Evolutionary conservation across 2,888 invertebrate species (phyloP).

Genomic region (Chymomyza caudatula): DNA sequence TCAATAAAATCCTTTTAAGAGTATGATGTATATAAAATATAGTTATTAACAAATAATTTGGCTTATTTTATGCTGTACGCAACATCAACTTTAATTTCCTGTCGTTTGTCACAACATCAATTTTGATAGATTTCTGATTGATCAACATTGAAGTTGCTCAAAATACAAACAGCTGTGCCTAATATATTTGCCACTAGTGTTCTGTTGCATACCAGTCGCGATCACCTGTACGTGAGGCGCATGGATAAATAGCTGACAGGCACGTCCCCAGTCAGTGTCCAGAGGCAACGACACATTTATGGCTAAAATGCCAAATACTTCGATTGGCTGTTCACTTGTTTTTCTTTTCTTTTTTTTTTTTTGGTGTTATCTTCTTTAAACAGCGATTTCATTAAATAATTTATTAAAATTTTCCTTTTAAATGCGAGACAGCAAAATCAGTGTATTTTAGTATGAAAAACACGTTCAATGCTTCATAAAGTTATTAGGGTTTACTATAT

Average conservation of each 20-base stretch:
- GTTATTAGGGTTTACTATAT: slow-evolving; percentile 58
- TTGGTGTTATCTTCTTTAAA: slow-evolving; percentile 3
- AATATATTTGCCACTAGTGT: slow-evolving; percentile 26
- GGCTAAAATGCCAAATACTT: slow-evolving; percentile 19
- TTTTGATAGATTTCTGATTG: slow-evolving; percentile 29
- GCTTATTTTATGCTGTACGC: not conserved
- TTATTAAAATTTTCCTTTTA: slow-evolving; percentile 59
- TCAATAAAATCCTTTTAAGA: no score
- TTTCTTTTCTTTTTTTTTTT: slow-evolving; percentile 11
- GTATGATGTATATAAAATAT: no score
- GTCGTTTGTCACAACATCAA: not conserved
- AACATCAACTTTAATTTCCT: not conserved
- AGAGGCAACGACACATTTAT: slow-evolving; percentile 10
- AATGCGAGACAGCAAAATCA: slow-evolving; percentile 24
- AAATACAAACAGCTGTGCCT: not conserved
- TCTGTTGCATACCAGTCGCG: slow-evolving; percentile 2
- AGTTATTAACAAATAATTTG: not conserved
- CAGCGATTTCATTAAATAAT: slow-evolving; percentile 17
- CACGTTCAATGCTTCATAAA: slow-evolving; percentile 57
- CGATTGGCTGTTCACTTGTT: slow-evolving; percentile 1
- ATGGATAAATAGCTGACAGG: slow-evolving; percentile 34
- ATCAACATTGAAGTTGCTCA: slow-evolving; percentile 18
- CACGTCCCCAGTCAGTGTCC: slow-evolving; percentile 39
- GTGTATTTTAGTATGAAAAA: slow-evolving; percentile 48
- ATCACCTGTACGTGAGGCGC: slow-evolving; percentile 47